Evolutionary conservation across 1,140 invertebrate genomes (phyloP).

Genomic region (Xylocopa sonorina): DNA sequence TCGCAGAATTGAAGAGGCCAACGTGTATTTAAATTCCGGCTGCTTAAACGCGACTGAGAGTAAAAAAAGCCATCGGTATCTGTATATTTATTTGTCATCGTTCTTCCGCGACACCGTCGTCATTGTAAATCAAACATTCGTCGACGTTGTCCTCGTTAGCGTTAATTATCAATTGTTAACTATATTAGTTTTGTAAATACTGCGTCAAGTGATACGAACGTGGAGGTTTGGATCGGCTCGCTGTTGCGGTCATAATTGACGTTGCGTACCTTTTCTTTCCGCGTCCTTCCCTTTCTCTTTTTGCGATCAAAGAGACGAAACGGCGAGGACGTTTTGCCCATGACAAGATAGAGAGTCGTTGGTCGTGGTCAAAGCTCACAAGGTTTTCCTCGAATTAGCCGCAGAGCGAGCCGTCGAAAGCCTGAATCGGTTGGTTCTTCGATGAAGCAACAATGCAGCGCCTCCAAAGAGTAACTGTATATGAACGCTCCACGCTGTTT

Average conservation of each 20-base stretch:
- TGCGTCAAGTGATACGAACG: constrained; percentile 55
- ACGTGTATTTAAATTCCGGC: background rate
- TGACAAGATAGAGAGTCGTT: constrained; percentile 2
- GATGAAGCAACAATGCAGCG: constrained; percentile 78
- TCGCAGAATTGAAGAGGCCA: constrained; percentile 37
- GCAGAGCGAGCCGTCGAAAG: constrained; percentile 70
- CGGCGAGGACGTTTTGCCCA: background rate
- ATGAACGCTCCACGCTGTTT: constrained; percentile 51
- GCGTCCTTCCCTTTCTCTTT: constrained; percentile 23
- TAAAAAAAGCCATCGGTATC: background rate
- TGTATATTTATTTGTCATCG: constrained; percentile 63
- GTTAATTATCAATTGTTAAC: constrained; percentile 40
- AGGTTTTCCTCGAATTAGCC: background rate
- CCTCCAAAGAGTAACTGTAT: constrained; percentile 80
- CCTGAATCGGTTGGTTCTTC: constrained; percentile 78
- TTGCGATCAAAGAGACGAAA: background rate
- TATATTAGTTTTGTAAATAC: constrained; percentile 72
- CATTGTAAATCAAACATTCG: constrained; percentile 3
- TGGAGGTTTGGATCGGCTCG: constrained; percentile 73
- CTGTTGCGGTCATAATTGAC: background rate
- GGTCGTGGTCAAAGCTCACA: background rate
- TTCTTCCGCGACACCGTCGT: constrained; percentile 35
- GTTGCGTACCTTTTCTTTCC: background rate
- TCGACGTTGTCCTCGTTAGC: constrained; percentile 37
- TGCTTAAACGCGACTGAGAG: background rate